Evolutionary conservation across 2,888 invertebrate species (phyloP).

Genomic region (Nomada fucata): DNA sequence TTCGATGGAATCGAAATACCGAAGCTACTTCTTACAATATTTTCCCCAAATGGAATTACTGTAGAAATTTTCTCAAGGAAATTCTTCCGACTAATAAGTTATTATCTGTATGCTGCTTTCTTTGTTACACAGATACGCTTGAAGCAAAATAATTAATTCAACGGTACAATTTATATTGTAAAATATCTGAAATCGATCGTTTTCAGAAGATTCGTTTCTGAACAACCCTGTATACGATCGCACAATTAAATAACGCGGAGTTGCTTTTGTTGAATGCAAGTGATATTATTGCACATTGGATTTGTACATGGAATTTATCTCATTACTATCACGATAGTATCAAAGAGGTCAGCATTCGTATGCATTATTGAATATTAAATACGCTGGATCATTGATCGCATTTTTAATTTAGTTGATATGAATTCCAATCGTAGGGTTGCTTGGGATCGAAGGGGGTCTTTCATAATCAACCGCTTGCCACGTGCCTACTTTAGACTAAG

Average conservation of each 20-base stretch:
- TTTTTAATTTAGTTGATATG: slow-evolving; percentile 28
- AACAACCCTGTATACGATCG: no score
- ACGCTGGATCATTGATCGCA: not conserved
- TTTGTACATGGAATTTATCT: not conserved
- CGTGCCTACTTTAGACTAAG: slow-evolving; percentile 79
- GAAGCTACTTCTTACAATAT: slow-evolving; percentile 11
- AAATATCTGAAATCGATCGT: no score
- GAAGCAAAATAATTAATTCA: no score
- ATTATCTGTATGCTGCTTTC: no score
- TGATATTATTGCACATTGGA: not conserved
- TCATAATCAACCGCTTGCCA: slow-evolving; percentile 69
- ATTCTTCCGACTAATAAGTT: no score
- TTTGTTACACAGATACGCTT: no score
- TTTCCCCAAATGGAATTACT: not conserved
- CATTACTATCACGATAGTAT: not conserved
- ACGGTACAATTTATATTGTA: no score
- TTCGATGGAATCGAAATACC: slow-evolving; percentile 28
- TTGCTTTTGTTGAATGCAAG: not conserved
- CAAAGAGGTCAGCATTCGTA: not conserved
- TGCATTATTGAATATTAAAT: slow-evolving; percentile 7
- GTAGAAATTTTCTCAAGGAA: not conserved
- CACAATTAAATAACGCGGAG: not conserved
- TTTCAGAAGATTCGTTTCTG: no score
- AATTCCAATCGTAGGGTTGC: slow-evolving; percentile 36
- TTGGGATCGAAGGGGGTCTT: slow-evolving; percentile 39